These are phyloP conservation scores for Plecturocebus donacophilus DNA, from an alignment of 2,113 vertebrate genomes.

Conservation along the genomic window DNA sequence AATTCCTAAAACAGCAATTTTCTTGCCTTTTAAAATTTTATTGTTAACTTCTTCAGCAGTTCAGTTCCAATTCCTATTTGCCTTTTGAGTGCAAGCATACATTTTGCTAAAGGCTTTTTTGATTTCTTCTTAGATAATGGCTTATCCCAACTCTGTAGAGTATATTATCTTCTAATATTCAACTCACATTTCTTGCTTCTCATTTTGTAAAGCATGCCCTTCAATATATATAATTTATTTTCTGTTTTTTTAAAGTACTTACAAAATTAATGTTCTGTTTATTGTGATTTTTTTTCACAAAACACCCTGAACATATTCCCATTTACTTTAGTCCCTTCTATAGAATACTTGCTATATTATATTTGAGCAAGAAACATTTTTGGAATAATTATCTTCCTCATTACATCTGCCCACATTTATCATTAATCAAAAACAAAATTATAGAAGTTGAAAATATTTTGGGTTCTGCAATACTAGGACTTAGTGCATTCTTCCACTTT, in stretches of 20 bases:
- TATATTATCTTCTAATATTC: background rate
- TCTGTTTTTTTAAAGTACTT: background rate
- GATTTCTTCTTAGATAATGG: constrained; percentile 8
- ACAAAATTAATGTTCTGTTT: constrained; percentile 1
- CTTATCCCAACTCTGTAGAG: constrained; percentile 44
- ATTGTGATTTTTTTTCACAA: background rate
- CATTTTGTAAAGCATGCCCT: background rate
- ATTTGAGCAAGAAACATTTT: background rate
- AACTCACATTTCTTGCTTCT: background rate
- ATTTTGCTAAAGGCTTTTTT: constrained; percentile 34
- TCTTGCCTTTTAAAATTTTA: background rate
- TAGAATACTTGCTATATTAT: background rate
- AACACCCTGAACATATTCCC: background rate
- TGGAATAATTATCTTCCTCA: background rate
- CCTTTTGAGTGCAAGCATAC: background rate
- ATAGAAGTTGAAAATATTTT: background rate
- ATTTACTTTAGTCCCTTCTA: background rate
- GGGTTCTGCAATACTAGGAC: background rate
- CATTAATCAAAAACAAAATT: background rate
- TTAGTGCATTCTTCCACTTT: background rate
- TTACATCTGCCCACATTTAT: background rate
- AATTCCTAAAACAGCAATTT: background rate
- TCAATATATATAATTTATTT: background rate
- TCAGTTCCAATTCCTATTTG: constrained; percentile 26
- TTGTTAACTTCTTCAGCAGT: constrained; percentile 12